Base-by-base conservation (phyloP, 92 coral and sea anemone species). In the Palythoa heliodiscus region DNA sequence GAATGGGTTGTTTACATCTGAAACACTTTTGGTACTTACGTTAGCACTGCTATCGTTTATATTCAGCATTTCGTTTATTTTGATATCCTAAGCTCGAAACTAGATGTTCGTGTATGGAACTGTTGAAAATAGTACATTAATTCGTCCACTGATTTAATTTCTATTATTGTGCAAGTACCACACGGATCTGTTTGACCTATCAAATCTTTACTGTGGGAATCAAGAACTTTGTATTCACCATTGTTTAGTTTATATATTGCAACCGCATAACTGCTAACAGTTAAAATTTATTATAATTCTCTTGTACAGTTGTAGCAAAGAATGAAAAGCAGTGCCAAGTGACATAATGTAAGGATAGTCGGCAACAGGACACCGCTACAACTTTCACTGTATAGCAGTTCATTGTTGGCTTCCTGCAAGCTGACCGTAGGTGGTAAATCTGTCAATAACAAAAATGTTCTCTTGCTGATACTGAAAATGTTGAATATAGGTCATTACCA, bases 31-130 rank as follows among this genome's bases (percentile, higher is more conserved):
- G 48, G 1, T 43, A 43, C 8, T 43, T 43, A 43, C 48, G 3
- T 4, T 5, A 43, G 67, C 22, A 17, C 22, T 60, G 66, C 19
- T 1, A 60, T 60, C 20, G 0, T 60, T 11, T 55, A 55, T 60
- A 60, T 1, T 16, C 16, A 2, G n/a, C 66, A 60, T 60, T 13
- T 60, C 20, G 5, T 13, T 2, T 13, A 60, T 2, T 13, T 60
- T 60, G 13, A 60, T 60, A 13, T 20, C 22, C 20, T 43, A 81
- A 88, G 52, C 54, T 37, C 74, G 50, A 75, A 88, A 77, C 15
- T 60, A 2, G 19, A 60, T 60, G n/a, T 14, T 60, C 15, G 66
- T 17, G 20, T n/a, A 60, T 15, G 66, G 3, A 60, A 16, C 66
- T 60, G 3, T 60, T 60, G 66, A 60, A 60, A 60, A 60, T 60